phyloP scores from a whole-genome alignment of 2,888 invertebrate species.

The Limenitis camilla region DNA sequence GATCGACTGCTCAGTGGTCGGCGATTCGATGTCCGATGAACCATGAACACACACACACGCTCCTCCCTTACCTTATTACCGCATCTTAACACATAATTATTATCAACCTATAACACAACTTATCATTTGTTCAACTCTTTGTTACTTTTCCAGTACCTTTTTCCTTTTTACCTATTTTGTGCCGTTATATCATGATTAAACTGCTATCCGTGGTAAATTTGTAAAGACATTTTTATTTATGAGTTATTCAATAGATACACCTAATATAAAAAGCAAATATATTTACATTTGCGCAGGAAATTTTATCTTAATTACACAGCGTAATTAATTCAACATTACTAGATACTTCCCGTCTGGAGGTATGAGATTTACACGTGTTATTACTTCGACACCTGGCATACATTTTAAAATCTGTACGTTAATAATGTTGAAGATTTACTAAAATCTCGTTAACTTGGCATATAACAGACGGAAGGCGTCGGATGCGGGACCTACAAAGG shows the following conservation, averaged over 20 bases:
- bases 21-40: constrained; percentile 42
- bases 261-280: constrained; percentile 2
- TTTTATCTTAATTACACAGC: constrained; percentile 9
- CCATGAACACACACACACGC: constrained; percentile 39
- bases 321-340: constrained; percentile 9
- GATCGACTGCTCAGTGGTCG: constrained; percentile 49
- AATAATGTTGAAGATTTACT: constrained; percentile 45
- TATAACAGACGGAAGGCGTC: constrained; percentile 32
- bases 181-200: no score
- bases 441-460: constrained; percentile 49
- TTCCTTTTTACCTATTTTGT: no score
- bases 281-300: constrained; percentile 1
- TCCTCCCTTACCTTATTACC: constrained; percentile 18
- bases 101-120: no score
- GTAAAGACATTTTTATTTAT: constrained; percentile 1
- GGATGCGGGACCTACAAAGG: constrained; percentile 50
- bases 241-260: background rate
- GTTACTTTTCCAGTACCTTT: no score
- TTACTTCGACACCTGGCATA: constrained; percentile 54
- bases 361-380: constrained; percentile 33
- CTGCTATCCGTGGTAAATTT: background rate
- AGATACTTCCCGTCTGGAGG: constrained; percentile 11
- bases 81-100: no score
- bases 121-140: no score
- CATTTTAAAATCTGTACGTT: constrained; percentile 53